phyloP scores from a whole-genome alignment of 2,888 invertebrate species.

The Tetragnatha montana region DNA sequence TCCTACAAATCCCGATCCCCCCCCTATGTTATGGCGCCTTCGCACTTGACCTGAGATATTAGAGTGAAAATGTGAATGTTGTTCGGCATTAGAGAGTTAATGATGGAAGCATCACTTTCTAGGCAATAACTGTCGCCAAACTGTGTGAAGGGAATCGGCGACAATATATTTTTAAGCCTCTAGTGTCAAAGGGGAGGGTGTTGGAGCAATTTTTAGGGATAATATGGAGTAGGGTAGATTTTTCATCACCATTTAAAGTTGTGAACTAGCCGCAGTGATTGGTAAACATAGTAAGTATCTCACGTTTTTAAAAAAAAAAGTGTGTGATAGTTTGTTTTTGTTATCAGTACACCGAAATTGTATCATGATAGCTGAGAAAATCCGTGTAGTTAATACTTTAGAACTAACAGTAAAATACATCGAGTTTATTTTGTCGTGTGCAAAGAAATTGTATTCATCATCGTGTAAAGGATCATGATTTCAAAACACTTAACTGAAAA shows the following conservation, averaged over 20 bases:
- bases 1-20: constrained; percentile 38
- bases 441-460: no score
- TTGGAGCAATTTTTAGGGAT: background rate
- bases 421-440: no score
- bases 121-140: constrained; percentile 49
- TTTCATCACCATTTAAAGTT: background rate
- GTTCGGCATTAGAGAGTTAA: constrained; percentile 11
- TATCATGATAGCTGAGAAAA: no score
- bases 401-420: no score
- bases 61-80: background rate
- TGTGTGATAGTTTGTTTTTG: no score
- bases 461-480: no score
- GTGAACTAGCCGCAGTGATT: no score
- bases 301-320: no score
- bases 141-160: constrained; percentile 45
- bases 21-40: constrained; percentile 36
- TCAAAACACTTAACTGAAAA: no score
- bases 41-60: constrained; percentile 59
- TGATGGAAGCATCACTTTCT: constrained; percentile 43
- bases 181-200: background rate
- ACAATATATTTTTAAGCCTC: constrained; percentile 43
- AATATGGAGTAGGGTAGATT: background rate
- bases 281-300: no score
- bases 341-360: no score
- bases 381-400: no score